Evolutionary conservation across 2,113 vertebrate genomes (phyloP), one percentile per base, ranked within the genome.

Genomic region (Coryphaenoides rupestris): DNA sequence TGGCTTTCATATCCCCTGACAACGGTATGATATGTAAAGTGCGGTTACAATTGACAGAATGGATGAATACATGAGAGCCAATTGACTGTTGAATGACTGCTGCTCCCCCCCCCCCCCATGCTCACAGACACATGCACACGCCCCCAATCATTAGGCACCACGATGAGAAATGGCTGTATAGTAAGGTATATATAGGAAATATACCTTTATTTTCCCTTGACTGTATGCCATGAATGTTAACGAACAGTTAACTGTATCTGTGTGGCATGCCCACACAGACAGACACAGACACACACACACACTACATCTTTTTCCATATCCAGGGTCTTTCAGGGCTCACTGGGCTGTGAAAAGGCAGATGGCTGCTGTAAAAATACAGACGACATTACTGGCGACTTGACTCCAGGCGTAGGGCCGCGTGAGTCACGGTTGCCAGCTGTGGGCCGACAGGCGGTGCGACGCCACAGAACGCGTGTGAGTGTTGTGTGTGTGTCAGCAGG

Each of bases 71-170:
- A 40, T 40, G 33, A 40, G 33, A 40, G 33, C 33, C n/a, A n/a
- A n/a, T n/a, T n/a, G n/a, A n/a, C 12, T 66, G 33, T 59, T 49
- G 3, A 19, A 19, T 15, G 53, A 6, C 3, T 76, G 59, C 61
- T 16, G 17, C 47, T 17, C 47, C 16, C 17, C 2, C 47, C 21
- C 53, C 21, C 53, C 21, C 53, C 21, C 19, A 55, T 19, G 21
- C 53, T 21, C 53, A 55, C 53, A 23, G 4, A 55, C 53, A 55
- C 19, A 55, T 10, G 2, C 19, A 21, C 53, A 21, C 19, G 22
- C 54, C 21, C 54, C 9, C 19, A 17, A 1, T 17, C 47, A 4
- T 55, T 21, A 55, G 54, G 54, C 54, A 55, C 54, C 54, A 4
- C 2, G 54, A 55, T 22, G 54, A 55, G 19, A 10, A 22, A 55